Evolutionary conservation across 2,797 vertebrate species (phyloP).

Genomic region (Sebastiscus tertius): DNA sequence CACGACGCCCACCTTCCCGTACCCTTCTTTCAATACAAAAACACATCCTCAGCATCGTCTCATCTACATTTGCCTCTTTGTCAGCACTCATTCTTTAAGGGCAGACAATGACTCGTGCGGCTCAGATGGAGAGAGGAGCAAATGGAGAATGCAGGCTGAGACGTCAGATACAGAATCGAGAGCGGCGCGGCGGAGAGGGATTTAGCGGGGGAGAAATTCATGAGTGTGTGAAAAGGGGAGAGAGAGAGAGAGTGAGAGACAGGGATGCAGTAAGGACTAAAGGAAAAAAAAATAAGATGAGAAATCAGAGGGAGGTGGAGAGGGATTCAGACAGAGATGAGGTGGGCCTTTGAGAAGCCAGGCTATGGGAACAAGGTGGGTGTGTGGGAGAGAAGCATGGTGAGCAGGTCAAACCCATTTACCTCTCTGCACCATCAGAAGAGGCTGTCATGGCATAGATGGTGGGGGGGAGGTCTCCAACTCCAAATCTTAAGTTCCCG

Average conservation of each 20-base stretch:
- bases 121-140: conserved; percentile 21
- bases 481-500: conserved; percentile 9
- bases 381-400: conserved; percentile 20
- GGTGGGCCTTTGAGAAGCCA: conserved; percentile 8
- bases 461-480: conserved; percentile 3
- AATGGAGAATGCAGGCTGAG: conserved; percentile 27
- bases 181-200: conserved; percentile 20
- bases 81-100: conserved; percentile 38
- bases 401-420: conserved; percentile 56
- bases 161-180: conserved; percentile 20
- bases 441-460: conserved; percentile 10
- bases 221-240: conserved; percentile 29
- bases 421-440: conserved; percentile 3
- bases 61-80: conserved; percentile 42
- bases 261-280: neutral
- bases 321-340: conserved; percentile 19
- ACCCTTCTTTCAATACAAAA: conserved; percentile 27
- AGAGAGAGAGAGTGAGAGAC: neutral
- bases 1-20: conserved; percentile 20
- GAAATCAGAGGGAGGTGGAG: conserved; percentile 33
- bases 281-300: conserved; percentile 23
- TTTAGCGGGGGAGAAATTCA: conserved; percentile 37
- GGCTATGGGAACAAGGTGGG: conserved; percentile 10
- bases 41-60: conserved; percentile 41
- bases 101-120: conserved; percentile 25